These are phyloP conservation scores for Pararge aegeria DNA, from an alignment of 1,140 invertebrate species.

Conservation along the genomic window DNA sequence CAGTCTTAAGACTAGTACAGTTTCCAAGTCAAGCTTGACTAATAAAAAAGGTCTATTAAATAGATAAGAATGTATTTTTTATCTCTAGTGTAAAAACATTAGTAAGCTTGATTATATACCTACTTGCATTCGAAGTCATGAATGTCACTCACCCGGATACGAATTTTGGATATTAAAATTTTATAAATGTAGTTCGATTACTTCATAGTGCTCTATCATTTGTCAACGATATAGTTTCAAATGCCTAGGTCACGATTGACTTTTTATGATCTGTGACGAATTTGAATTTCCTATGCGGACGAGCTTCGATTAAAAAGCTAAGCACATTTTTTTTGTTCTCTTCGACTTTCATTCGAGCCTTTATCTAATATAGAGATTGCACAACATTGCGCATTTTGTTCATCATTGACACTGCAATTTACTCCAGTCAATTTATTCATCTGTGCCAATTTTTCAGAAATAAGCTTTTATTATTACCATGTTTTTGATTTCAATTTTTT, in stretches of 20 bases:
- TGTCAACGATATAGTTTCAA: conserved; percentile 24
- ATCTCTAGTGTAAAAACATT: neutral
- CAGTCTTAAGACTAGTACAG: too few species aligned
- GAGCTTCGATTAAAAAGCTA: neutral
- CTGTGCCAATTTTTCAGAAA: too few species aligned
- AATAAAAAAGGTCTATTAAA: neutral
- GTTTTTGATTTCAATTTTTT: too few species aligned
- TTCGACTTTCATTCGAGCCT: too few species aligned
- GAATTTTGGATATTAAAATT: conserved; percentile 1
- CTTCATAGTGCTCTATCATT: neutral
- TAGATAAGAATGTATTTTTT: neutral
- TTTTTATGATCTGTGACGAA: conserved; percentile 1
- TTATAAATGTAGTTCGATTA: neutral
- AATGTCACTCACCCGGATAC: neutral
- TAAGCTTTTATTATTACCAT: too few species aligned
- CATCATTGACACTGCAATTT: too few species aligned
- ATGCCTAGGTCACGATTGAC: conserved; percentile 48
- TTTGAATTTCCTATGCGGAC: neutral
- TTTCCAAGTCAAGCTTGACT: neutral
- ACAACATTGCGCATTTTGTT: too few species aligned
- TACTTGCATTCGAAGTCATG: neutral
- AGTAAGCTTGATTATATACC: neutral
- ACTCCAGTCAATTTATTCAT: too few species aligned
- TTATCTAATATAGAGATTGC: too few species aligned
- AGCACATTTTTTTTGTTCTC: too few species aligned